Base-by-base conservation (phyloP, 2,113 vertebrate species). In the Garra rufa region DNA sequence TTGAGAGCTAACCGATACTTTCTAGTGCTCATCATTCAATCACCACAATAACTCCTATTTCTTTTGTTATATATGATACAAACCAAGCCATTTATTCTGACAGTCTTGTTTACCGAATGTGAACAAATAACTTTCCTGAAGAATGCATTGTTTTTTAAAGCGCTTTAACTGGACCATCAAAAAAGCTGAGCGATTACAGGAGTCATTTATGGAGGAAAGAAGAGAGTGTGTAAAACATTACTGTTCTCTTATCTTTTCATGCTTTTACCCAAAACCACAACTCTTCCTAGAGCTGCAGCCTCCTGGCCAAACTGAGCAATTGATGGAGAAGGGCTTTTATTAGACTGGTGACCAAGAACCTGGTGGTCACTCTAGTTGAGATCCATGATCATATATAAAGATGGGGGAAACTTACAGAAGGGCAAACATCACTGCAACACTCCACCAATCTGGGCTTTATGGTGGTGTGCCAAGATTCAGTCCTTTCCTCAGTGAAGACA, bases 151-250 rank as follows among this genome's bases (percentile, higher is more conserved):
- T 77, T 76, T 76, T n/a, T 78, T 78, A 41, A 59, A 78, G 34
- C 10, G 19, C 19, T 78, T 57, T 26, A 43, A 78, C 6, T 78
- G 21, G 38, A 78, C 55, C 52, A 78, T 61, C 52, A 78, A 78
- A 78, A 78, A 78, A 30, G 52, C 55, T 24, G 6, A 15, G 19
- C 19, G 48, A 55, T 30, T 7, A 34, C 13, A 78, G 19, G 34
- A 59, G 43, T 41, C n/a, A 38, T 38, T 38, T 38, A 6, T 21
- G 4, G 17, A 9, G 34, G 17, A 65, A 48, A 19, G 11, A 61
- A 61, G 21, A 41, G 46, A 57, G 28, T 14, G 26, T 46, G 44
- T 8, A 17, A 19, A 52, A 34, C 17, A 55, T 34, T 38, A 55
- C 19, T 43, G 19, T 15, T 38, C 34, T 26, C 34, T 17, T 38